Base-by-base conservation (phyloP, 2,797 vertebrate species). In the Coregonus sp. region DNA sequence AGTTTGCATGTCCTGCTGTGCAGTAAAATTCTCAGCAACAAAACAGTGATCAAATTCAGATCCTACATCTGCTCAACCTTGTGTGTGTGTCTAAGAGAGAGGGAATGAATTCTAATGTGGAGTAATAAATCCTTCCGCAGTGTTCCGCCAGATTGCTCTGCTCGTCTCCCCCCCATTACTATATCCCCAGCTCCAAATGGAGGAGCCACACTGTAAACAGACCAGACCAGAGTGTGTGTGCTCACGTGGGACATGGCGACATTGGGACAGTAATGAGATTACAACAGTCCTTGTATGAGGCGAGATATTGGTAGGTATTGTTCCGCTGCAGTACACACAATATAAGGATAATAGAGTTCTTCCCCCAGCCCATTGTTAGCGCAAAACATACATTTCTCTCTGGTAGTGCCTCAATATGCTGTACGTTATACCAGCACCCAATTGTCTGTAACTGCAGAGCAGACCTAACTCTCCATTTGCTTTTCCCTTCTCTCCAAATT, bases 51-150 rank as follows among this genome's bases (percentile, higher is more conserved):
- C 33, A 33, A 33, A 33, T 33, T 33, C 3, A 33, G 33, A 33
- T 33, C 33, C 33, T 33, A 33, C 33, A 33, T 33, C 33, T 11
- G 51, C 51, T 56, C 52, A 18, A 56, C 52, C 52, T 29, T 65
- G 71, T 35, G 52, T 73, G 59, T 50, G 61, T 65, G 29, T 72
- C 68, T 66, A 20, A 56, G 76, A 73, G 73, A n/a, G 40, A 66
- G 20, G 12, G 65, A 78, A 54, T 75, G 85, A 88, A 90, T 91
- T 84, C 80, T 89, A 89, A 89, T 88, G 81, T 81, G 86, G 76
- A 79, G 82, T 87, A 88, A 90, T 91, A 92, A 93, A 92, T 93
- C 85, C 87, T 88, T 76, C 54, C 75, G 9, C 29, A 33, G 31
- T 14, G 52, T 72, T 75, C 56, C 20, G 25, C 77, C 82, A 82